Evolutionary conservation across 2,797 vertebrate species (phyloP).

Genomic region (Lepus townsendii): DNA sequence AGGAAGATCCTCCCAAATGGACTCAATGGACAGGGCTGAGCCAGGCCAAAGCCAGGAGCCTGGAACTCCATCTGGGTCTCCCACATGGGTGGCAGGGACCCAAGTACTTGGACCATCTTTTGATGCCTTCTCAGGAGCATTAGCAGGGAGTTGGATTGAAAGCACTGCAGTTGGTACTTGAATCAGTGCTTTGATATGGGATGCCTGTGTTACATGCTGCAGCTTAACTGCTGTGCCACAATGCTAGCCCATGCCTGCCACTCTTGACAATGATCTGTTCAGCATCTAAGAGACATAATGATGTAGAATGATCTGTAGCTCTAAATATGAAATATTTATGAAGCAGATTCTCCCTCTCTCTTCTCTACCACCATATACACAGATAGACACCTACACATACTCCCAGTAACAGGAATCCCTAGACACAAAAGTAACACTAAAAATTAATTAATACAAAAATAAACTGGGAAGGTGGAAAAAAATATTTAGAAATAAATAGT

Average conservation of each 20-base stretch:
- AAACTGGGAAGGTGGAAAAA: neutral
- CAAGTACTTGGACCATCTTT: no score
- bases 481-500: conserved; percentile 54
- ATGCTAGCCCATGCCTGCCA: neutral
- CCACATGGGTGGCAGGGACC: no score
- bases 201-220: no score
- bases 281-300: conserved; percentile 40
- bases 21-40: no score
- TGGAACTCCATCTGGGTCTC: no score
- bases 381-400: neutral
- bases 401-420: neutral
- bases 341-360: neutral
- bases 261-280: conserved; percentile 28
- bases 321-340: neutral
- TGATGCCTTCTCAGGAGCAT: no score
- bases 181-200: no score
- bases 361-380: neutral
- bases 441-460: conserved; percentile 28
- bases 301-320: neutral
- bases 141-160: no score
- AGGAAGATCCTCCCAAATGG: no score
- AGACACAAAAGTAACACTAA: conserved; percentile 33
- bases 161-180: no score
- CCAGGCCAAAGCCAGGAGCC: no score
- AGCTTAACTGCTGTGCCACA: no score